phyloP scores from a whole-genome alignment of 2,797 vertebrate genomes.

The Perodicticus potto region DNA sequence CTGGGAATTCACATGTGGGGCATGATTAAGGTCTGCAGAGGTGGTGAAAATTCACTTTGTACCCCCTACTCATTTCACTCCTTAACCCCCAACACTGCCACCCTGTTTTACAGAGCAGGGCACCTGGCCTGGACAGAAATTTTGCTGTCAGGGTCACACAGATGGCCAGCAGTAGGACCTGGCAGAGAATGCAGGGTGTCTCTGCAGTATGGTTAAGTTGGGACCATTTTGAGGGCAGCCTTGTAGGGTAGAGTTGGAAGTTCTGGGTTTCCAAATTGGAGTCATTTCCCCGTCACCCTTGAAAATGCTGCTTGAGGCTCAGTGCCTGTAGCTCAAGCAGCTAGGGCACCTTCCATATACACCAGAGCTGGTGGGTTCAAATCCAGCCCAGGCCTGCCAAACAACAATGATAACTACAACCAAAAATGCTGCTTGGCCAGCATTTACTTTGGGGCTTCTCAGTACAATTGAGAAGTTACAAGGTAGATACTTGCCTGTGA shows the following conservation, averaged over 20 bases:
- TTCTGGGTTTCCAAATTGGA: neutral
- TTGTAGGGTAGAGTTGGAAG: neutral
- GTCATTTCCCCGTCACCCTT: neutral
- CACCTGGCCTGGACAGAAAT: too few species aligned
- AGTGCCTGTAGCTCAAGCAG: too few species aligned
- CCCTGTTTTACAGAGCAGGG: neutral
- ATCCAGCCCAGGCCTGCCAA: too few species aligned
- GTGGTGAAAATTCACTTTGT: neutral
- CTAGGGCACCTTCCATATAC: too few species aligned
- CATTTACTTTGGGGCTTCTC: neutral
- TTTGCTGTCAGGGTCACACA: neutral
- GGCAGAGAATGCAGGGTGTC: fast-evolving
- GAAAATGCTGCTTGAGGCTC: neutral
- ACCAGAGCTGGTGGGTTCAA: too few species aligned
- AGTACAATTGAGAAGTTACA: neutral
- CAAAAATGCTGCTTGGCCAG: neutral
- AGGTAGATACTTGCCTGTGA: slow-evolving; percentile 25
- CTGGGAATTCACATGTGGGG: neutral
- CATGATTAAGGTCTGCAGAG: neutral
- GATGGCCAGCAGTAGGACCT: neutral
- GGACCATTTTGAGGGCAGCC: neutral
- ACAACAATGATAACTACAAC: too few species aligned
- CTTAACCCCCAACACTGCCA: neutral
- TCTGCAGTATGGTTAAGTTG: neutral
- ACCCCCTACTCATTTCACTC: neutral